phyloP scores from a whole-genome alignment of 2,113 vertebrate species.

The Pyrgilauda ruficollis region DNA sequence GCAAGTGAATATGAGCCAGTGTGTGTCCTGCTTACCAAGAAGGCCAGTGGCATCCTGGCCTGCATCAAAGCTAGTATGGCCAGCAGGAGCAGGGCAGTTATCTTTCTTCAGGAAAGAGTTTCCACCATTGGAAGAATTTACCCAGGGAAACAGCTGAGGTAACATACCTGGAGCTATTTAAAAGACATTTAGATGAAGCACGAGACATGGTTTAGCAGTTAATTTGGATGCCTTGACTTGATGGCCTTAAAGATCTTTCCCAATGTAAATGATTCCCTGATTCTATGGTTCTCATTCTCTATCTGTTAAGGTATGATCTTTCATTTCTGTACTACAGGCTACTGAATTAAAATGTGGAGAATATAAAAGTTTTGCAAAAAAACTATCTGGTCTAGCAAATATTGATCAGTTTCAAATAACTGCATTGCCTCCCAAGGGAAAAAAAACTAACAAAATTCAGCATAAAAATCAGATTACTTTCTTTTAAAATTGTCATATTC shows the following conservation, averaged over 20 bases:
- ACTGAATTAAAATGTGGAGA: background rate
- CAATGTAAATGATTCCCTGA: accelerated
- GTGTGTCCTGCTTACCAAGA: background rate
- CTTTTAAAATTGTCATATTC: background rate
- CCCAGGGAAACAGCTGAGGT: background rate
- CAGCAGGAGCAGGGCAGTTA: background rate
- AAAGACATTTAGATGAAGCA: background rate
- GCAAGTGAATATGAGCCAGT: accelerated
- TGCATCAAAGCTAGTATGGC: background rate
- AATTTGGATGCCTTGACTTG: background rate
- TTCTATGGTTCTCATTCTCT: background rate
- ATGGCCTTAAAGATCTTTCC: background rate
- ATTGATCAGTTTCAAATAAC: background rate
- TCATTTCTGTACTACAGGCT: background rate
- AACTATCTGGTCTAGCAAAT: background rate
- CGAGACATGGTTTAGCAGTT: accelerated
- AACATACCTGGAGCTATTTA: background rate
- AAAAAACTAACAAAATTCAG: background rate
- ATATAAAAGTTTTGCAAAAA: background rate
- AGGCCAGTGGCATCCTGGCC: background rate
- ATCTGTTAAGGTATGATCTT: background rate
- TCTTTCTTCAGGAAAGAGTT: background rate
- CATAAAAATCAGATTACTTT: background rate
- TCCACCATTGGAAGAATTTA: background rate
- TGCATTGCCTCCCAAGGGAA: accelerated